Conservation (phyloP, 2,797 vertebrate genomes). For the Bufotes viridis region DNA sequence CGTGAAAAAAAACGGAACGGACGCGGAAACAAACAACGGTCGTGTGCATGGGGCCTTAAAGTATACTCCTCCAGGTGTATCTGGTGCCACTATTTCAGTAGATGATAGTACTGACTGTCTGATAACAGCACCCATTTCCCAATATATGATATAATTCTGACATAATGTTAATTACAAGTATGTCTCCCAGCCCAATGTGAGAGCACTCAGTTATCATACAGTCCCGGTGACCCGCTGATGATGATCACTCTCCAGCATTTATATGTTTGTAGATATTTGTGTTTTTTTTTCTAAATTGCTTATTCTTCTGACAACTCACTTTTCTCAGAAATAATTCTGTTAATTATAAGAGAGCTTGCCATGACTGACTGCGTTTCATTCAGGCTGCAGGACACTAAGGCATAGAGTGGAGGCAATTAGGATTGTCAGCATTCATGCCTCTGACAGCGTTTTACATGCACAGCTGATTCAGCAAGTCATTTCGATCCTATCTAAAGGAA, state of each 20-base stretch:
- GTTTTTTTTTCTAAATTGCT: conserved; percentile 53
- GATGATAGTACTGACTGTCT: not conserved
- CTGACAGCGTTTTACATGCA: conserved; percentile 24
- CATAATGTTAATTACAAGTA: conserved; percentile 5
- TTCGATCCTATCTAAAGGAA: conserved; percentile 23
- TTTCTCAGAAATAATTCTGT: conserved; percentile 52
- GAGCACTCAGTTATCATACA: not conserved
- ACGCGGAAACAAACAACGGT: too few species aligned
- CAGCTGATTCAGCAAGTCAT: conserved; percentile 57
- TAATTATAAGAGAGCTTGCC: conserved; percentile 57
- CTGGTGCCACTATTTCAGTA: not conserved
- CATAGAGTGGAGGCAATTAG: conserved; percentile 53
- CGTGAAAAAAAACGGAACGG: too few species aligned
- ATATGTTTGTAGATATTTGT: conserved; percentile 36
- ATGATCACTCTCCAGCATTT: not conserved
- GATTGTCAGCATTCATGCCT: not conserved
- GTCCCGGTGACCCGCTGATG: conserved; percentile 1
- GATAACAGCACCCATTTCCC: not conserved
- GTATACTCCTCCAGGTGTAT: not conserved
- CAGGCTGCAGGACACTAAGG: conserved; percentile 51
- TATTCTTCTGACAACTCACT: conserved; percentile 42
- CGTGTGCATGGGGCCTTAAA: too few species aligned
- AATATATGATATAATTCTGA: not conserved
- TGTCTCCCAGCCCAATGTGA: conserved; percentile 1
- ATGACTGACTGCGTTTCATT: conserved; percentile 42